Evolutionary conservation across 2,888 invertebrate genomes (phyloP).

Genomic region (Formica aserva): DNA sequence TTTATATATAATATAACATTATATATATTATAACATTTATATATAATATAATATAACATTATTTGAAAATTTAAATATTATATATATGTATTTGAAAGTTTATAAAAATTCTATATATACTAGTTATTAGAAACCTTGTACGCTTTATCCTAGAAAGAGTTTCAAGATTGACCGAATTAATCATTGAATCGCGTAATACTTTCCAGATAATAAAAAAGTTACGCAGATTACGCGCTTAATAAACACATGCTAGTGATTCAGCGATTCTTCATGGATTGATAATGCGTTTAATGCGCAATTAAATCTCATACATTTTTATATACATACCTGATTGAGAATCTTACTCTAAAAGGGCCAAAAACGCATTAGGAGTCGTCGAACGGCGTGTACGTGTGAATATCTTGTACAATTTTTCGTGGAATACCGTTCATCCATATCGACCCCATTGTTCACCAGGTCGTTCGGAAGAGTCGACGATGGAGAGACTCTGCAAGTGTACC

Average conservation of each 20-base stretch:
- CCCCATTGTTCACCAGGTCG: slow-evolving; percentile 45
- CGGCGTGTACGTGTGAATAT: slow-evolving; percentile 21
- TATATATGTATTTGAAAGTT: neutral
- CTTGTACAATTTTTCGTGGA: slow-evolving; percentile 43
- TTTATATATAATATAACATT: neutral
- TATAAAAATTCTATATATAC: neutral
- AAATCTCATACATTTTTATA: neutral
- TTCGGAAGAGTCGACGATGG: neutral
- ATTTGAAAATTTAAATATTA: neutral
- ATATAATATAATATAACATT: neutral
- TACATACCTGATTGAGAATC: slow-evolving; percentile 38
- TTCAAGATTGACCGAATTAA: slow-evolving; percentile 23
- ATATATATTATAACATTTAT: too few relatives aligned
- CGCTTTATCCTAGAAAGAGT: neutral
- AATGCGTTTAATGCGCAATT: slow-evolving; percentile 19
- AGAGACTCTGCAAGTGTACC: neutral
- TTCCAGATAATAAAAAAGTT: slow-evolving; percentile 31
- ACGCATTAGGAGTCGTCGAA: slow-evolving; percentile 57
- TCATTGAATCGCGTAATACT: neutral
- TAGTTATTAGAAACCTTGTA: neutral
- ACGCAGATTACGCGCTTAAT: slow-evolving; percentile 21
- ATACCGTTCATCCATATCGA: slow-evolving; percentile 25
- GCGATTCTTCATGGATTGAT: neutral
- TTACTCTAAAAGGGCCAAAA: slow-evolving; percentile 40
- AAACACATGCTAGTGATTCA: neutral